A percentile compares a stretch with the other conserved stretches of the same genome.
phyloP scores from a whole-genome alignment of 30 jellyfish, hydroid and myxozoan species.

The Turritopsis dohrnii region DNA sequence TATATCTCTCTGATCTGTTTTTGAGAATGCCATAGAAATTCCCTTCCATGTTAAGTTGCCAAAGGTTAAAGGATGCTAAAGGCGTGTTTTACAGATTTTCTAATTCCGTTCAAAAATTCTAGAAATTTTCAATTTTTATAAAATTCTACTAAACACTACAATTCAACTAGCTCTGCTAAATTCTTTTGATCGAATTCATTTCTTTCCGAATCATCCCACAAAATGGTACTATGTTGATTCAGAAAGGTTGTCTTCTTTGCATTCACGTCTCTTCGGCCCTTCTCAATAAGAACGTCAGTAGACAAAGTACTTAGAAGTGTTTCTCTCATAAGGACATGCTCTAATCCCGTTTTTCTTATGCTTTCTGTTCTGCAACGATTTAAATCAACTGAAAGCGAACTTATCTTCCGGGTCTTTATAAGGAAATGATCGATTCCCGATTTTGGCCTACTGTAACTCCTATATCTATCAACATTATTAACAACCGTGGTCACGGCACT shows the following conservation, averaged over 20 bases:
- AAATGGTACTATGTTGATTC: neutral
- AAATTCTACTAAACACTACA: too few relatives aligned
- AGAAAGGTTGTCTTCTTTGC: neutral
- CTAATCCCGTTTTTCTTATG: neutral
- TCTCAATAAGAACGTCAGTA: neutral
- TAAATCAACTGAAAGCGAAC: neutral
- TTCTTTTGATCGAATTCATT: neutral
- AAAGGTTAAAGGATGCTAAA: too few relatives aligned
- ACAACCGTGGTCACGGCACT: neutral
- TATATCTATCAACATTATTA: too few relatives aligned
- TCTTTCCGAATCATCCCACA: neutral
- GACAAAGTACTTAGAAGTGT: neutral
- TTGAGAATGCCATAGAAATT: too few relatives aligned
- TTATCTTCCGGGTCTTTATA: neutral
- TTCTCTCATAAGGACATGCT: neutral
- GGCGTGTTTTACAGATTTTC: too few relatives aligned
- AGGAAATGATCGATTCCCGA: neutral
- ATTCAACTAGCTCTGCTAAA: neutral
- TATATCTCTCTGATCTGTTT: too few relatives aligned
- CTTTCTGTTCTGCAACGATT: neutral
- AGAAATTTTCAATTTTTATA: too few relatives aligned
- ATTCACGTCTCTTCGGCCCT: too few relatives aligned
- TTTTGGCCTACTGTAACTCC: neutral
- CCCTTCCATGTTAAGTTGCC: too few relatives aligned
- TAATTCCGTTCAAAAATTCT: too few relatives aligned